Conservation (phyloP, 2,888 invertebrate genomes). For the Thera obeliscata region DNA sequence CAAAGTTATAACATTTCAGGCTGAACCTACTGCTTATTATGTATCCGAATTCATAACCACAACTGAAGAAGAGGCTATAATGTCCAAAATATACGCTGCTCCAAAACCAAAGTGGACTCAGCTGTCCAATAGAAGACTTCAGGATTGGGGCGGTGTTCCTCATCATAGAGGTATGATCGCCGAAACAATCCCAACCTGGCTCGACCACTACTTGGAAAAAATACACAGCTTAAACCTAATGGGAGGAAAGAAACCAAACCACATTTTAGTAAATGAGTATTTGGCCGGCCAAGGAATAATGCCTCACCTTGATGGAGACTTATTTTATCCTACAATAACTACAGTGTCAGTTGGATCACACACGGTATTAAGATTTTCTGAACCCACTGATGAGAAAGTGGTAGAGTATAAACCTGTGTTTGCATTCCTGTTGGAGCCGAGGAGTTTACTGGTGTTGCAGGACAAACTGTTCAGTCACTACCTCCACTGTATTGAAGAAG, state of each 20-base stretch:
- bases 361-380: conserved; percentile 93
- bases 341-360: conserved; percentile 97
- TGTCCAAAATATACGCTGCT: conserved; percentile 89
- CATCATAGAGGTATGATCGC: conserved; percentile 97
- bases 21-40: conserved; percentile 89
- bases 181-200: conserved; percentile 94
- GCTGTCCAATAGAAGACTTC: conserved; percentile 94
- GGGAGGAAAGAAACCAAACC: conserved; percentile 91
- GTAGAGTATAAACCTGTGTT: conserved; percentile 77
- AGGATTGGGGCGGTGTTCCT: conserved; percentile 98
- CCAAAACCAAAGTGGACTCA: conserved; percentile 99
- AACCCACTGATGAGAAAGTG: conserved; percentile 71
- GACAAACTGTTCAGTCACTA: conserved; percentile 92
- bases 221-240: conserved; percentile 89
- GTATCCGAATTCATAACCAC: conserved; percentile 93
- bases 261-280: conserved; percentile 98
- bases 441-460: conserved; percentile 94
- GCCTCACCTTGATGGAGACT: conserved; percentile 97
- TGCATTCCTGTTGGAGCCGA: conserved; percentile 92
- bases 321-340: conserved; percentile 96
- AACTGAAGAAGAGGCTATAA: conserved; percentile 88
- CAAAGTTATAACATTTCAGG: conserved; percentile 56
- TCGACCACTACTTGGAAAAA: conserved; percentile 88
- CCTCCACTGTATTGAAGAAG: conserved; percentile 94
- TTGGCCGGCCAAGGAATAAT: conserved; percentile 97